Conservation (phyloP, 2,888 invertebrate genomes). For the Sericinus montela region DNA sequence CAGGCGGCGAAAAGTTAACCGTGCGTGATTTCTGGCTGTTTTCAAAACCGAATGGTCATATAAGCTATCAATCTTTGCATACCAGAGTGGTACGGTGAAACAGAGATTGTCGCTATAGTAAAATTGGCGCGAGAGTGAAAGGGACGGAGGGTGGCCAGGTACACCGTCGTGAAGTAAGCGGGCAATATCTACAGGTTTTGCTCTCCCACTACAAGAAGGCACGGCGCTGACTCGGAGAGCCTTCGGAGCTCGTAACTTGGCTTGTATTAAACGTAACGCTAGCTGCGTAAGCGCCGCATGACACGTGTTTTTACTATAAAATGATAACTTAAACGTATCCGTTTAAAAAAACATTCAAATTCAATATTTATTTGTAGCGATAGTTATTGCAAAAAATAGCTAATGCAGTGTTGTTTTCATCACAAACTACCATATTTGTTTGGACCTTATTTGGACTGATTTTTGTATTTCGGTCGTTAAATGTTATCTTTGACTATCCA, state of each 20-base stretch:
- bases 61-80: conserved; percentile 80
- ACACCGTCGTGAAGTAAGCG: conserved; percentile 67
- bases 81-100: conserved; percentile 75
- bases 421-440: too few species aligned
- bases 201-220: conserved; percentile 76
- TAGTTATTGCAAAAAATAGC: too few species aligned
- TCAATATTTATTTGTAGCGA: too few species aligned
- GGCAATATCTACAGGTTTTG: conserved; percentile 78
- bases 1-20: conserved; percentile 75
- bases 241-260: conserved; percentile 69
- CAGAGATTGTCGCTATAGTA: conserved; percentile 48
- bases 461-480: too few species aligned
- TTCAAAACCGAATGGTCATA: conserved; percentile 78
- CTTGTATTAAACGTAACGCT: conserved; percentile 51
- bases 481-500: too few species aligned
- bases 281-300: conserved; percentile 46
- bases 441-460: too few species aligned
- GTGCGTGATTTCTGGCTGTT: conserved; percentile 77
- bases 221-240: conserved; percentile 67
- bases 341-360: too few species aligned
- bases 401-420: too few species aligned
- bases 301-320: conserved; percentile 20
- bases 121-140: conserved; percentile 51
- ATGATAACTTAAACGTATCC: too few species aligned
- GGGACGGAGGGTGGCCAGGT: conserved; percentile 66